Conservation (phyloP, 1,140 invertebrate species). For the Acyrthosiphon pisum region DNA sequence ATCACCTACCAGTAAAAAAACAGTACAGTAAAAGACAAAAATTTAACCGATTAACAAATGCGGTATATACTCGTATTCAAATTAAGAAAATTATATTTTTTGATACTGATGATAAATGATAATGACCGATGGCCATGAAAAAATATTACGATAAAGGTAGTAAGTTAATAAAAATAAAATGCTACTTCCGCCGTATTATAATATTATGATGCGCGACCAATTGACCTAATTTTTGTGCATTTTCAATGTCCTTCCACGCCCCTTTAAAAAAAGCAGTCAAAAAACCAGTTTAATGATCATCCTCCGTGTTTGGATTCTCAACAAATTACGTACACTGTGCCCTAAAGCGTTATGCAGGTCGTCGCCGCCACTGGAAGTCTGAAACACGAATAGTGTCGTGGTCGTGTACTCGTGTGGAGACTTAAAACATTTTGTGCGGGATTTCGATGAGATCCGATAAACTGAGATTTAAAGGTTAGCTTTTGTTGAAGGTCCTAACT, state of each 20-base stretch:
- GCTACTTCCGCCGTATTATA: neutral
- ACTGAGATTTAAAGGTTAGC: neutral
- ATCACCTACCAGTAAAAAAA: neutral
- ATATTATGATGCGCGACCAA: slow-evolving; percentile 38
- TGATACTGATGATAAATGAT: neutral
- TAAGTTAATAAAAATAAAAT: slow-evolving; percentile 31
- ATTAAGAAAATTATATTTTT: neutral
- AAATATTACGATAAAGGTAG: neutral
- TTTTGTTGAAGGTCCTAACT: neutral
- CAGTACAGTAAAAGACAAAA: neutral
- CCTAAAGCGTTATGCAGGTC: neutral
- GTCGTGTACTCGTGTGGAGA: neutral
- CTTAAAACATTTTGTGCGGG: neutral
- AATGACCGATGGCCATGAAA: neutral
- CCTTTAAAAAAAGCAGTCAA: neutral
- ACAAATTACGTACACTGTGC: slow-evolving; percentile 27
- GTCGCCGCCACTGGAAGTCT: neutral
- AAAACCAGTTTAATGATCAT: slow-evolving; percentile 38
- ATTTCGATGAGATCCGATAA: neutral
- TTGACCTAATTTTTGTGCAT: slow-evolving; percentile 52
- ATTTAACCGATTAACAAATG: neutral
- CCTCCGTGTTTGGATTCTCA: slow-evolving; percentile 15
- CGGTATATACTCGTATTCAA: neutral
- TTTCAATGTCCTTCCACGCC: slow-evolving; percentile 43
- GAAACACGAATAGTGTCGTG: neutral